Base-by-base conservation (phyloP, 2,797 vertebrate genomes). In the Parauchenoglanis ngamensis region DNA sequence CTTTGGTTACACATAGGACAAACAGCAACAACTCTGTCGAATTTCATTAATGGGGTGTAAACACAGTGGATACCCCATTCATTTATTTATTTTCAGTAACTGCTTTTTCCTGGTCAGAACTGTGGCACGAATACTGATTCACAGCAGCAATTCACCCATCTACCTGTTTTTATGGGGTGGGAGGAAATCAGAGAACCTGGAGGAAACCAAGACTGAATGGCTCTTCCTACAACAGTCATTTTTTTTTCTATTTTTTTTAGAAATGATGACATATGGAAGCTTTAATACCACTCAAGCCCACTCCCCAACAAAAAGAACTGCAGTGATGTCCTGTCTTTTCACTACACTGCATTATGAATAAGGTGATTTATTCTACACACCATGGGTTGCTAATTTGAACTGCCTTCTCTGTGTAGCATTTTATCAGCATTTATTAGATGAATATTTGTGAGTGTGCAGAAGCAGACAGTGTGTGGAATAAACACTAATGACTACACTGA, bases 401-500 rank as follows among this genome's bases (percentile, higher is more conserved):
- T 83, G 25, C 63, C 61, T 70, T 68, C 44, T 67, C 87, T 54
- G 72, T 86, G 61, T 67, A 65, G 75, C 31, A 12, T 44, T 57
- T 52, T 59, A 81, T 81, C 35, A 87, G 65, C 56, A 73, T 25
- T 70, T 68, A 82, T 85, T 63, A 61, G 7, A 68, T 0, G 57
- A 46, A 76, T 79, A 67, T 40, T 52, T 84, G 28, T 59, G 46
- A 61, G 78, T 79, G n/a, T 87, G 79, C 44, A 76, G 84, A 76
- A 75, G 49, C 40, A 90, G 35, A 54, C 77, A 85, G 40, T 19
- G 79, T 86, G 83, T 84, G n/a, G 88, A 86, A 61, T 65, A 86
- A 63, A 81, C 88, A 63, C 61, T 21, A 4, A 57, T 44, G 68
- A 65, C 54, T 49, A 49, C 1, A 11, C 56, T 52, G 65, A 78